Percentiles rank a stretch among this genome's conserved stretches.
These are phyloP conservation scores for Sebastes minor DNA, from an alignment of 2,797 vertebrate genomes.

Conservation along the genomic window DNA sequence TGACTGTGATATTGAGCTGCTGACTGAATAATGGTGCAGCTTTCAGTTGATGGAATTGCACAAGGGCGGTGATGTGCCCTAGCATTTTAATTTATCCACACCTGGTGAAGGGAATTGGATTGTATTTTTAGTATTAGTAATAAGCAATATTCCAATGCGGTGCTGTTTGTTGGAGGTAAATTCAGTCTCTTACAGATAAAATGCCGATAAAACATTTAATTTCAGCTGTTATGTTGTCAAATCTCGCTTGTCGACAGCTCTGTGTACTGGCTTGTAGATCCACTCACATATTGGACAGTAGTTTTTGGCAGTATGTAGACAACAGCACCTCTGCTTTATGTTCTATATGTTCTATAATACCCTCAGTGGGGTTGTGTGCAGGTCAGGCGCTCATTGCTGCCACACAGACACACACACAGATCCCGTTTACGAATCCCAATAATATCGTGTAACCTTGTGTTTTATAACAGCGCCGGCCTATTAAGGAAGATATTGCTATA, in stretches of 20 bases:
- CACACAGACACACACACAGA: conserved; percentile 8
- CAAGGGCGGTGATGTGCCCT: neutral
- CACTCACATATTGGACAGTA: neutral
- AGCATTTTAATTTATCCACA: neutral
- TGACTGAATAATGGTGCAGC: neutral
- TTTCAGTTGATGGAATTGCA: conserved; percentile 16
- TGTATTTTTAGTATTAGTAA: neutral
- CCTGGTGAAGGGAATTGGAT: neutral
- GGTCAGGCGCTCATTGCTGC: conserved; percentile 46
- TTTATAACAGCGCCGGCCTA: conserved; percentile 53
- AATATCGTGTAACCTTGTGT: conserved; percentile 65
- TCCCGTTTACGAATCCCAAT: conserved; percentile 29
- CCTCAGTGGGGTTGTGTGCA: conserved; percentile 45
- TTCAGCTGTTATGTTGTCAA: neutral
- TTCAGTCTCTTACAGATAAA: neutral
- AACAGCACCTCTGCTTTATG: conserved; percentile 16
- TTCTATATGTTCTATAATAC: conserved; percentile 18
- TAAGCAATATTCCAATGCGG: neutral
- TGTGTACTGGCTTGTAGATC: neutral
- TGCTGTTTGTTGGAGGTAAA: neutral
- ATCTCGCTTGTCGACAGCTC: neutral
- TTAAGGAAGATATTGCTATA: conserved; percentile 51
- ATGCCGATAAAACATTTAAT: neutral
- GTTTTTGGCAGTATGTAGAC: neutral
- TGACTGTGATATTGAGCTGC: neutral